phyloP scores from a whole-genome alignment of 2,113 vertebrate species.

The Onychorhynchus coronatus region DNA sequence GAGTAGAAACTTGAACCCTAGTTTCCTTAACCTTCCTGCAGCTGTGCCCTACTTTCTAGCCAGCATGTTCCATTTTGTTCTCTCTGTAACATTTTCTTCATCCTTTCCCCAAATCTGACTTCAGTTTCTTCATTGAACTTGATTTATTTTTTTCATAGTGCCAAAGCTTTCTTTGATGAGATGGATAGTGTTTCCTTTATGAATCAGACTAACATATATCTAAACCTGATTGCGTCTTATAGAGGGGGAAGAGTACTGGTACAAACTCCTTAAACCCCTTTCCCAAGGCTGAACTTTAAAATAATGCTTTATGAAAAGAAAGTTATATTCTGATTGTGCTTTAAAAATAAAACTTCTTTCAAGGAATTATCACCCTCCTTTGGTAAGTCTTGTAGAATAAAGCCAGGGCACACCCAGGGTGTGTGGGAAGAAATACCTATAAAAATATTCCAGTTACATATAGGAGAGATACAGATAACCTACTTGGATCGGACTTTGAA shows the following conservation, averaged over 20 bases:
- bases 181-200: background rate
- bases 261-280: background rate
- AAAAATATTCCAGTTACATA: background rate
- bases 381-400: background rate
- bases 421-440: background rate
- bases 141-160: conserved; percentile 4
- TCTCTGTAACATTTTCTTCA: background rate
- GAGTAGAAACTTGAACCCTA: background rate
- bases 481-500: background rate
- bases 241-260: background rate
- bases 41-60: background rate
- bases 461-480: background rate
- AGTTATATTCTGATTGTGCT: background rate
- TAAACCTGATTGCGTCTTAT: background rate
- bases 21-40: background rate
- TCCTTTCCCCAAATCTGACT: background rate
- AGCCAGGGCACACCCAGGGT: fast-evolving
- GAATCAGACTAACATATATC: background rate
- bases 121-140: background rate
- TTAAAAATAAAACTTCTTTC: background rate
- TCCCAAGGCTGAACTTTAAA: background rate
- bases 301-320: background rate
- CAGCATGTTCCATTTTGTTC: background rate
- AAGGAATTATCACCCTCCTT: background rate
- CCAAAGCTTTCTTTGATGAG: background rate